Evolutionary conservation across 2,888 invertebrate species (phyloP).

Genomic region (Melipona bicolor): DNA sequence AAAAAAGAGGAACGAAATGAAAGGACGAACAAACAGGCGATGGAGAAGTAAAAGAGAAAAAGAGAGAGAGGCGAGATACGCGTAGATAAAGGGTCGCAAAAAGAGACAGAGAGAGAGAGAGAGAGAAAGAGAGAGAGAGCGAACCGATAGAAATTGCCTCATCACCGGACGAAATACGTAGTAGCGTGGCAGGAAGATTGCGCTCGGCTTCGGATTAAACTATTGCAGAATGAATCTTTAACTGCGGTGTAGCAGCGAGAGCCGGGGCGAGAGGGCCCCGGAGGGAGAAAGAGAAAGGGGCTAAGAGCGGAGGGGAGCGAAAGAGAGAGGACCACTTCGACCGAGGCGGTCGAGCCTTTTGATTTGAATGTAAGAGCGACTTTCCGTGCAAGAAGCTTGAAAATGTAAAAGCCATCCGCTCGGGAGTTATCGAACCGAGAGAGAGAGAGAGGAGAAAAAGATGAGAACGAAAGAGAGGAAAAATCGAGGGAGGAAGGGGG

Average conservation of each 20-base stretch:
- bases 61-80: conserved; percentile 15
- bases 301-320: not conserved
- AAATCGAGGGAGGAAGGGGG: not conserved
- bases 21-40: too few species aligned
- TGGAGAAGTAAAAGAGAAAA: not conserved
- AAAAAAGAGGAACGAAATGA: conserved; percentile 6
- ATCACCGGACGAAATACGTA: conserved; percentile 47
- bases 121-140: not conserved
- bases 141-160: conserved; percentile 54
- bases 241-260: conserved; percentile 39
- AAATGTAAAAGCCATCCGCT: conserved; percentile 72
- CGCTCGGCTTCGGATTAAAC: conserved; percentile 60
- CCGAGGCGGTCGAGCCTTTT: conserved; percentile 65
- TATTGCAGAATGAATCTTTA: conserved; percentile 63
- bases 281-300: not conserved
- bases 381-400: conserved; percentile 73
- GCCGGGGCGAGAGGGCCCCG: conserved; percentile 24
- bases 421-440: conserved; percentile 49
- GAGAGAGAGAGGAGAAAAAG: conserved; percentile 6
- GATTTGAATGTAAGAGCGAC: conserved; percentile 77
- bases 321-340: conserved; percentile 50
- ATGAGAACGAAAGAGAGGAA: conserved; percentile 1
- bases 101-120: not conserved
- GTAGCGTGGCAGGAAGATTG: conserved; percentile 36
- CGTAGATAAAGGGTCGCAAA: conserved; percentile 53